Evolutionary conservation across 1,140 invertebrate species (phyloP).

Genomic region (Drosophila cardini): DNA sequence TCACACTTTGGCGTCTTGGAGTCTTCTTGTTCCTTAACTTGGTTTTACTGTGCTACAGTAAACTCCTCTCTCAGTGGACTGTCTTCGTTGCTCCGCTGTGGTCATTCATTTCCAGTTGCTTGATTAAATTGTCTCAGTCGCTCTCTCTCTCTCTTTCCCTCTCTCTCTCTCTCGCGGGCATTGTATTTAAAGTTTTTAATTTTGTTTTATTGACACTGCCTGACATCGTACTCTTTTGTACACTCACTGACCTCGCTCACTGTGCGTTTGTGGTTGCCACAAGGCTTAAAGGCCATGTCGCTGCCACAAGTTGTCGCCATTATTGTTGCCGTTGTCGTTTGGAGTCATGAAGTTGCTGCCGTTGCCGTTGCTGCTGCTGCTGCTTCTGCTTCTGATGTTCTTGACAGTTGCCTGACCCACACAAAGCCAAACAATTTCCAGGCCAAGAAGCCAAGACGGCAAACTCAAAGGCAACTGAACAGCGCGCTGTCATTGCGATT

Average conservation of each 20-base stretch:
- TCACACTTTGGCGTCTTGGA: constrained; percentile 21
- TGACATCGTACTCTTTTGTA: neutral
- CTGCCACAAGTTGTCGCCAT: constrained; percentile 27
- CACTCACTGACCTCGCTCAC: neutral
- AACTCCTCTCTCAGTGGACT: constrained; percentile 18
- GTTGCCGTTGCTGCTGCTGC: neutral
- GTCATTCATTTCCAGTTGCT: constrained; percentile 76
- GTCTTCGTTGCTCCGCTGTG: constrained; percentile 34
- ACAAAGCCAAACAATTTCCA: constrained; percentile 57
- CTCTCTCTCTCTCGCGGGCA: neutral
- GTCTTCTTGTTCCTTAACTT: constrained; percentile 40
- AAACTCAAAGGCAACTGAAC: constrained; percentile 25
- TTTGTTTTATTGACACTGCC: constrained; percentile 76
- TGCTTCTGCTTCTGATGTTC: constrained; percentile 22
- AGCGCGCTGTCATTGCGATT: constrained; percentile 65
- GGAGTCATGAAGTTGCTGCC: too few relatives aligned
- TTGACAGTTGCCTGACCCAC: constrained; percentile 55
- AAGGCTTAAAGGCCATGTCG: constrained; percentile 36
- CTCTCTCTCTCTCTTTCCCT: constrained; percentile 3
- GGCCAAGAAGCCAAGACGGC: constrained; percentile 10
- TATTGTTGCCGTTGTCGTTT: constrained; percentile 11
- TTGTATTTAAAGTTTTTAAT: constrained; percentile 77
- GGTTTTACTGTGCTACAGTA: constrained; percentile 2
- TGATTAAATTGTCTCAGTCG: constrained; percentile 71
- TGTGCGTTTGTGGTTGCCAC: neutral